Evolutionary conservation across 2,888 invertebrate genomes (phyloP), one percentile per base, ranked within the genome.

Genomic region (Cynaeus angustus): DNA sequence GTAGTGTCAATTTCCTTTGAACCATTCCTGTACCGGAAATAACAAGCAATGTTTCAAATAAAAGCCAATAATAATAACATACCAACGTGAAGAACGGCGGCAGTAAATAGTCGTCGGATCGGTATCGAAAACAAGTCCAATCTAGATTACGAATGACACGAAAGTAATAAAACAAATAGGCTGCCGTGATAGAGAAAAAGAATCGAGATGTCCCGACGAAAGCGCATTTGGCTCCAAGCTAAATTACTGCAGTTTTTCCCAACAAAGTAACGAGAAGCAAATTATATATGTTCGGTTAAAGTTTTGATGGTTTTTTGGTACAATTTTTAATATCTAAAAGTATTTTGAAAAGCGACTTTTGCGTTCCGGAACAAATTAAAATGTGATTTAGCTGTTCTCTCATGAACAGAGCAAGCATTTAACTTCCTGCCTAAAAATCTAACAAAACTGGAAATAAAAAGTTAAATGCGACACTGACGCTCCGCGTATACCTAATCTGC

Each of bases 61-160:
- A 66, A 66, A 72, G 69, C 72, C 72, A 73, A 72, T 74, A 70
- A 72, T 73, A 72, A 74, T 74, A 72, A 68, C 64, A 67, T 46
- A 68, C 55, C 70, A 62, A 72, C 72, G 67, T 66, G 59, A 72
- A 74, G 70, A 72, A 73, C 66, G 46, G 64, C 38, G 33, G 70
- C 66, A 61, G 72, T 70, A 74, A 72, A 74, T 70, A 70, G 66
- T 67, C 62, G 52, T 43, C 55, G 59, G 48, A 67, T 61, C 56
- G 70, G 68, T 69, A 55, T 73, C 72, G 72, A 74, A 70, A 72
- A 70, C 70, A 70, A 70, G 64, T 72, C 70, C 68, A 70, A 71
- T 72, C 68, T 66, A 72, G 70, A 70, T 72, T 68, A 72, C 72
- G 58, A 69, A 72, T 68, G 70, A 73, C 70, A 62, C 43, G 59